Conservation (phyloP, 1,140 invertebrate species). For the Bombus fervidus region DNA sequence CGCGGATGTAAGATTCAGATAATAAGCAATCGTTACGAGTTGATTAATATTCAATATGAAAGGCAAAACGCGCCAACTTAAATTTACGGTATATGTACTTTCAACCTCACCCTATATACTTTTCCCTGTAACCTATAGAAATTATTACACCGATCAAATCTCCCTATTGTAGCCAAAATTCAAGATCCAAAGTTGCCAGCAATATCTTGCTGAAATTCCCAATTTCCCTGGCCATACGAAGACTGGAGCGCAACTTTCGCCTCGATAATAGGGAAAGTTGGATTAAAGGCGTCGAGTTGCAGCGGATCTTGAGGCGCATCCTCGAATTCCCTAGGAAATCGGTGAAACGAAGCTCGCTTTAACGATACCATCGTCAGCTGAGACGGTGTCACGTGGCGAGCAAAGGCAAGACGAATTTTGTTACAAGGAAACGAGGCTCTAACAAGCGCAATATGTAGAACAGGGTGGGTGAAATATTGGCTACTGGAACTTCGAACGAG, state of each 20-base stretch:
- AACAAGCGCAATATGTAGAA: conserved; percentile 5
- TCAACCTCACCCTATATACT: too few species aligned
- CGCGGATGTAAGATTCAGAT: too few species aligned
- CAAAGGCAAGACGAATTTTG: not conserved
- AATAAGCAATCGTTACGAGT: too few species aligned
- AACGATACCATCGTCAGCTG: conserved; percentile 7
- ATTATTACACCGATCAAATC: too few species aligned
- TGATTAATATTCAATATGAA: too few species aligned
- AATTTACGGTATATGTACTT: too few species aligned
- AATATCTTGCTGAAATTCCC: not conserved
- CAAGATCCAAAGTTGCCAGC: too few species aligned
- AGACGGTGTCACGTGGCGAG: not conserved
- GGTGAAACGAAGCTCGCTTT: not conserved
- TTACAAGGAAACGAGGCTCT: conserved; percentile 5
- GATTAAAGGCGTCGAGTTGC: conserved; percentile 4
- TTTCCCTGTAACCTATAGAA: too few species aligned
- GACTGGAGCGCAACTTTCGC: not conserved
- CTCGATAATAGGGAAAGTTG: conserved; percentile 30
- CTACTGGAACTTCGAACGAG: not conserved
- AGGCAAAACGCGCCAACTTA: too few species aligned
- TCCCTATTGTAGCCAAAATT: too few species aligned
- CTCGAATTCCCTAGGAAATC: not conserved
- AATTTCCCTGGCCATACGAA: not conserved
- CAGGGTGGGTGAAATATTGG: conserved; percentile 24
- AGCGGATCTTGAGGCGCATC: not conserved